Conservation (phyloP, 2,888 invertebrate species). For the Anthrax anthrax region DNA sequence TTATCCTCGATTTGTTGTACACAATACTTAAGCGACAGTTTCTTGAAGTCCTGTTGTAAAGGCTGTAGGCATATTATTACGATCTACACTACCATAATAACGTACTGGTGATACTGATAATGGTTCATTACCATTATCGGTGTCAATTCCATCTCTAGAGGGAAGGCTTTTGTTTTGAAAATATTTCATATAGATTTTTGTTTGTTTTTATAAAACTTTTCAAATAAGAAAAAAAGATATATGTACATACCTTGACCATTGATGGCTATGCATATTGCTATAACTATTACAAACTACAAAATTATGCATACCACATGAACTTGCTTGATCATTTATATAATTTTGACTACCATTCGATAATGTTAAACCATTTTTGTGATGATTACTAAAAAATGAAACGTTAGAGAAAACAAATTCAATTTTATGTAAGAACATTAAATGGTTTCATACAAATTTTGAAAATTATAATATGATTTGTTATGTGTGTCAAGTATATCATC, state of each 20-base stretch:
- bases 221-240: neutral
- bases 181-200: neutral
- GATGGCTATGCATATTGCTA: neutral
- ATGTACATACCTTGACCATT: neutral
- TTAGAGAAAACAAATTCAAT: too few relatives aligned
- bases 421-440: too few relatives aligned
- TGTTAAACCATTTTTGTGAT: neutral
- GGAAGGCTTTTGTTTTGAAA: neutral
- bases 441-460: too few relatives aligned
- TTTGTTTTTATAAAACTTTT: neutral
- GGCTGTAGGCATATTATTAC: neutral
- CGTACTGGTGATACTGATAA: constrained; percentile 3
- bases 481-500: too few relatives aligned
- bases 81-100: constrained; percentile 11
- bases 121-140: constrained; percentile 2
- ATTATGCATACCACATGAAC: neutral
- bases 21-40: neutral
- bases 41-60: neutral
- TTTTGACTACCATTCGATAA: neutral
- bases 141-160: neutral
- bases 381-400: neutral
- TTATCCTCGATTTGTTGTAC: too few relatives aligned
- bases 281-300: constrained; percentile 2
- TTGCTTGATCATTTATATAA: neutral
- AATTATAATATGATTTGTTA: too few relatives aligned